These are phyloP conservation scores for Saimiri boliviensis DNA, from an alignment of 2,113 vertebrate species.

Conservation along the genomic window DNA sequence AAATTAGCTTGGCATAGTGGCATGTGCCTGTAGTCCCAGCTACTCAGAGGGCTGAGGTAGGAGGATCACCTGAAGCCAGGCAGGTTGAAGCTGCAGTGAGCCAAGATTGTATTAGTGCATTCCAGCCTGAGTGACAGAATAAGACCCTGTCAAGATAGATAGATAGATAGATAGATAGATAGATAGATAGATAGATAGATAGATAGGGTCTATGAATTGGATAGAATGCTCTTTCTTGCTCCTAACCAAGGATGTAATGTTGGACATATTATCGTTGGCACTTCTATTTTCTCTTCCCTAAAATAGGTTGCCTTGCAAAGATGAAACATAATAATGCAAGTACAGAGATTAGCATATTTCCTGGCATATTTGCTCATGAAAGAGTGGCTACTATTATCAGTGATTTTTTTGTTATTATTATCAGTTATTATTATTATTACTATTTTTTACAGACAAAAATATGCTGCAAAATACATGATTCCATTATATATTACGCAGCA, in stretches of 20 bases:
- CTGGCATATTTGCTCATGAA: not conserved
- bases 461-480: not conserved
- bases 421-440: not conserved
- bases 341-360: not conserved
- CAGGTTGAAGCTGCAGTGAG: too few species aligned
- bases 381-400: not conserved
- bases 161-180: too few species aligned
- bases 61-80: too few species aligned
- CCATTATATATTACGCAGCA: not conserved
- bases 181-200: too few species aligned
- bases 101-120: too few species aligned
- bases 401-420: not conserved
- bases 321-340: not conserved
- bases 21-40: too few species aligned
- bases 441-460: too few species aligned
- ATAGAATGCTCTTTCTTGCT: not conserved
- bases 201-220: not conserved
- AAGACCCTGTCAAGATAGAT: too few species aligned
- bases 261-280: not conserved
- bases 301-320: not conserved
- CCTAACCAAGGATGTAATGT: not conserved
- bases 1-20: too few species aligned
- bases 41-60: too few species aligned
- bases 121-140: too few species aligned
- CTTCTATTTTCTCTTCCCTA: not conserved